A percentile compares a stretch with the other conserved stretches of the same genome.
Conservation (phyloP, 2,113 vertebrate genomes). For the Carlito syrichta region DNA sequence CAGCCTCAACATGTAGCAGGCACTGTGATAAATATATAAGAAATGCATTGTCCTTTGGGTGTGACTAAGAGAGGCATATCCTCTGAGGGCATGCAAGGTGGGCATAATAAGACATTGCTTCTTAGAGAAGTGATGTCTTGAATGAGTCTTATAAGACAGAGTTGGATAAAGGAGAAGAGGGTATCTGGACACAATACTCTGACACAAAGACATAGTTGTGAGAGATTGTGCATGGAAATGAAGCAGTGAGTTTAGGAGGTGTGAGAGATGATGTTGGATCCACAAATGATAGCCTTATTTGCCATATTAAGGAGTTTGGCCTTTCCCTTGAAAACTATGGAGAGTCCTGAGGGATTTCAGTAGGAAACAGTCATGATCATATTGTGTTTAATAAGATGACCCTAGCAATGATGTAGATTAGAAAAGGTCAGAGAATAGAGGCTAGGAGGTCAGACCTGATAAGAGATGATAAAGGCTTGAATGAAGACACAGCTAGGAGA, state of each 20-base stretch:
- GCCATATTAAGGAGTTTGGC: not conserved
- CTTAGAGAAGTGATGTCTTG: not conserved
- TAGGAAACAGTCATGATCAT: not conserved
- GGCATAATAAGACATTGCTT: not conserved
- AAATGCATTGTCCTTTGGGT: not conserved
- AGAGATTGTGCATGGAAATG: not conserved
- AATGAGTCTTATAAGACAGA: not conserved
- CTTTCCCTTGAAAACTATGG: not conserved
- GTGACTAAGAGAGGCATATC: not conserved
- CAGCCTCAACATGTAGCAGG: not conserved
- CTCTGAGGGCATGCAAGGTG: not conserved
- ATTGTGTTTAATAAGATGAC: not conserved
- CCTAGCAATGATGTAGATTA: not conserved
- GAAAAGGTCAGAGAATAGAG: not conserved
- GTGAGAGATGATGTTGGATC: not conserved
- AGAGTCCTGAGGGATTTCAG: not conserved
- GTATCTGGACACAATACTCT: not conserved
- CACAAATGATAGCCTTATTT: not conserved
- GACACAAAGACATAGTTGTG: not conserved
- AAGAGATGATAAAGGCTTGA: not conserved
- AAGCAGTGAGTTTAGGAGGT: not conserved
- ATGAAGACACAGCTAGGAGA: not conserved
- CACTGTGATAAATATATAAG: not conserved
- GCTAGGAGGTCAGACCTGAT: not conserved
- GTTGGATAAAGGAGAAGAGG: not conserved